These are phyloP conservation scores for Lasioglossum zephyrum DNA, from an alignment of 2,888 invertebrate genomes.

Conservation along the genomic window DNA sequence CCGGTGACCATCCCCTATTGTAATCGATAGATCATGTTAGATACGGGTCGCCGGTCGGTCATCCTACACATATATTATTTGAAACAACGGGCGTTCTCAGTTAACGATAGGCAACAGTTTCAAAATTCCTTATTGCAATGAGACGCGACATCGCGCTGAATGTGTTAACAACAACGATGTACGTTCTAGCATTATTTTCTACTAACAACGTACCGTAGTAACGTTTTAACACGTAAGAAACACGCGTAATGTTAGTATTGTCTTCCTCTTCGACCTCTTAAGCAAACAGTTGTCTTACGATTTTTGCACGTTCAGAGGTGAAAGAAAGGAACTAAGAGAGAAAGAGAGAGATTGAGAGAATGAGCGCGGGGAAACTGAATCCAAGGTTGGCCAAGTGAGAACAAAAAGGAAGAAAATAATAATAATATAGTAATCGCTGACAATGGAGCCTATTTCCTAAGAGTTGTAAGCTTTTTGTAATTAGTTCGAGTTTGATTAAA, in stretches of 20 bases:
- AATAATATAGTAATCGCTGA: slow-evolving; percentile 50
- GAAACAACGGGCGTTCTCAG: neutral
- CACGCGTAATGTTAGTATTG: slow-evolving; percentile 59
- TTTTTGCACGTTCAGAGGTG: slow-evolving; percentile 49
- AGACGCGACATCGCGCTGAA: neutral
- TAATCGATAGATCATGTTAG: neutral
- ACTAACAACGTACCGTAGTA: slow-evolving; percentile 53
- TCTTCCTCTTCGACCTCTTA: slow-evolving; percentile 72
- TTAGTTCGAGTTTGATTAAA: slow-evolving; percentile 70
- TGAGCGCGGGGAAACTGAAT: slow-evolving; percentile 50
- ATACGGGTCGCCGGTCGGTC: neutral
- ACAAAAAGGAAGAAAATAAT: slow-evolving; percentile 25
- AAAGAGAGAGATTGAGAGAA: neutral
- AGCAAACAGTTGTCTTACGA: slow-evolving; percentile 67
- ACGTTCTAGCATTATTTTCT: slow-evolving; percentile 64
- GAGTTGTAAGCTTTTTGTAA: slow-evolving; percentile 73
- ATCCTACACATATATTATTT: neutral
- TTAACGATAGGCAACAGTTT: neutral
- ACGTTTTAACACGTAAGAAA: slow-evolving; percentile 55
- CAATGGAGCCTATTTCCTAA: slow-evolving; percentile 71
- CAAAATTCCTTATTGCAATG: neutral
- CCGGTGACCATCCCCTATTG: neutral
- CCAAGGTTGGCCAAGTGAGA: slow-evolving; percentile 72
- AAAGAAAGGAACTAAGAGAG: neutral
- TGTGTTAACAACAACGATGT: slow-evolving; percentile 40